Evolutionary conservation across 1,140 invertebrate species (phyloP), one percentile per base, ranked within the genome.

Genomic region (Elymnias hypermnestra): DNA sequence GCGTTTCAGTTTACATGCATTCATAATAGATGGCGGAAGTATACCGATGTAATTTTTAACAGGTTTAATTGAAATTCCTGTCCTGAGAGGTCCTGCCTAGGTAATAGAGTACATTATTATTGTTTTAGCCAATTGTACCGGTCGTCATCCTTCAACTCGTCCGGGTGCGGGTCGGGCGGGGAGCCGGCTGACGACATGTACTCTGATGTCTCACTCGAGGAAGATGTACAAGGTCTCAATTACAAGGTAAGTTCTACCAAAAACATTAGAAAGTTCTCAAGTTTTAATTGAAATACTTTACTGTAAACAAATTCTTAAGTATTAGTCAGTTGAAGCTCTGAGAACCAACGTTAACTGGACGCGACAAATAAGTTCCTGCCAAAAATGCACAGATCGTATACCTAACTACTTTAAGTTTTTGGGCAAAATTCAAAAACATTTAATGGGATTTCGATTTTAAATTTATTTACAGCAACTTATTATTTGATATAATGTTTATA

Each of bases 131-230:
- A 96, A 87, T 89, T 96, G 47, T 96, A 96, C 84, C 90, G 94
- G 57, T 95, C 94, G 71, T 94, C 94, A 61, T 95, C 94, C 83
- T 95, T 96, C 81, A 95, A 96, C 86, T 95, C 94, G 53, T 95
- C 94, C 14, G 94, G 94, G 35, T 91, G 94, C 70, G 95, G 94
- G 64, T 96, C 94, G 36, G 94, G 92, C 63, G 94, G 94, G 72
- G 95, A 96, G 86, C 94, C 93, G 64, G 92, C 92, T 15, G 95
- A 96, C 88, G 95, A 97, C 86, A 95, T 96, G 90, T 95, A 95
- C 86, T 95, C 94, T 49, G 94, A 97, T 86, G 93, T 95, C 22
- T 96, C 94, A 29, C 87, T 97, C 33, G 94, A 96, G 79, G 95
- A 96, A 72, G 95, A 97, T 83, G 94, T 97, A 19, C 91, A 94